Evolutionary conservation across 2,113 vertebrate genomes (phyloP), one percentile per base, ranked within the genome.

Genomic region (Natator depressus): DNA sequence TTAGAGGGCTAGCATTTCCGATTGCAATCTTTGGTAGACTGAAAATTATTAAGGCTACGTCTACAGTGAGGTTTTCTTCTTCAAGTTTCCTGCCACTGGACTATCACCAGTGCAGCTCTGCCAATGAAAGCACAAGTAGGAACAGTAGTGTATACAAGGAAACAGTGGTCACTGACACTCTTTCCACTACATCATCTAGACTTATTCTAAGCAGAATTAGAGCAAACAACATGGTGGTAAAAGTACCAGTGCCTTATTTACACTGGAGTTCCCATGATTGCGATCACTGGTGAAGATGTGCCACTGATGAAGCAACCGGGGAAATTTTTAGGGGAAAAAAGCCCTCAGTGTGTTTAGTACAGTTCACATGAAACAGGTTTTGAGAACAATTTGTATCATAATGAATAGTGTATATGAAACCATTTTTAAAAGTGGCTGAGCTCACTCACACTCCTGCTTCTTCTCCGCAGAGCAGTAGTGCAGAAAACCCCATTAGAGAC

Each of bases 141-240:
- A 47, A 83, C 78, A 72, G 10, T 62, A 22, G 2, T 10, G 78
- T 31, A 82, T 20, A 46, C 5, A 46, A 76, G 24, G 69, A 91
- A 93, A 76, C 10, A 10, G 7, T 76, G 27, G n/a, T n/a, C 5
- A 84, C 76, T 55, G 2, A 14, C 20, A 6, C 1, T 89, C 38
- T 86, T 89, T 22, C 29, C 20, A 51, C 22, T 1, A n/a, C 0
- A 0, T 17, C 53, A 75, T 47, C 13, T 35, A 31, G 6, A 6
- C 42, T 69, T 93, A 1, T 17, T 85, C 6, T 25, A 17, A 81
- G 65, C 53, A 75, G 42, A 22, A 81, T n/a, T 49, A 42, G 65
- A 38, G 65, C 20, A 72, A 16, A 75, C 1, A 12, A 85, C 38
- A 6, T 84, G 3, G 57, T 54, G 9, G 25, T 3, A 3, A 11